Evolutionary conservation across 2,888 invertebrate species (phyloP).

Genomic region (Eledona agricola): DNA sequence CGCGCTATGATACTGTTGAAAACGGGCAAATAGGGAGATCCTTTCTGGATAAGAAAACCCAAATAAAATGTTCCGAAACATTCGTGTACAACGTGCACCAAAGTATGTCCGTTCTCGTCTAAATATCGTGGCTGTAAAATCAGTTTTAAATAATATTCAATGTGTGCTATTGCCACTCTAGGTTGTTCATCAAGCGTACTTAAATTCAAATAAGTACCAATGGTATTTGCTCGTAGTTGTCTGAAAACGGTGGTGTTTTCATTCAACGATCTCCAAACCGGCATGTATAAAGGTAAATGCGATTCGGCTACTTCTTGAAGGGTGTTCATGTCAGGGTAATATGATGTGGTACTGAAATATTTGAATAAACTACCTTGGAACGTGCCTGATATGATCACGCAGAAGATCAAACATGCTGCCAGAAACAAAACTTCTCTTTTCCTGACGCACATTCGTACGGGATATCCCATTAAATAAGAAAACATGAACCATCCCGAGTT

Average conservation of each 20-base stretch:
- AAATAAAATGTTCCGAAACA: slow-evolving; percentile 61
- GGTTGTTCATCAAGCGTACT: slow-evolving; percentile 58
- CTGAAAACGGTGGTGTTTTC: no score
- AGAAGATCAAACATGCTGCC: slow-evolving; percentile 54
- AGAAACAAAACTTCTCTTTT: slow-evolving; percentile 46
- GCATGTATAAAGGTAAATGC: no score
- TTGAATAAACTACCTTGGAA: slow-evolving; percentile 62
- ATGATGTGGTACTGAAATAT: slow-evolving; percentile 58
- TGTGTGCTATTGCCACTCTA: slow-evolving; percentile 58
- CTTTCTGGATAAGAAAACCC: slow-evolving; percentile 59
- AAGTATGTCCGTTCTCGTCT: slow-evolving; percentile 52
- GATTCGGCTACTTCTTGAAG: slow-evolving; percentile 59
- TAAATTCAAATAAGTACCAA: no score
- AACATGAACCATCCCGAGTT: background rate
- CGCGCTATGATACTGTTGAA: slow-evolving; percentile 55
- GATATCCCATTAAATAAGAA: slow-evolving; percentile 5
- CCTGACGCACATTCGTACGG: background rate
- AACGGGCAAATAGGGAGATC: slow-evolving; percentile 58
- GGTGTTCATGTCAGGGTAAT: slow-evolving; percentile 60
- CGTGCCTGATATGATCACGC: slow-evolving; percentile 57
- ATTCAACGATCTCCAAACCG: no score
- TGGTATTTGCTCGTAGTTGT: no score
- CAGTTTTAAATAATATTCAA: slow-evolving; percentile 12
- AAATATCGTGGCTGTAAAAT: slow-evolving; percentile 49
- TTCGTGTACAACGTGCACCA: slow-evolving; percentile 61